These are phyloP conservation scores for Pristionchus arcanus DNA, from an alignment of 2,888 invertebrate species.

Conservation along the genomic window DNA sequence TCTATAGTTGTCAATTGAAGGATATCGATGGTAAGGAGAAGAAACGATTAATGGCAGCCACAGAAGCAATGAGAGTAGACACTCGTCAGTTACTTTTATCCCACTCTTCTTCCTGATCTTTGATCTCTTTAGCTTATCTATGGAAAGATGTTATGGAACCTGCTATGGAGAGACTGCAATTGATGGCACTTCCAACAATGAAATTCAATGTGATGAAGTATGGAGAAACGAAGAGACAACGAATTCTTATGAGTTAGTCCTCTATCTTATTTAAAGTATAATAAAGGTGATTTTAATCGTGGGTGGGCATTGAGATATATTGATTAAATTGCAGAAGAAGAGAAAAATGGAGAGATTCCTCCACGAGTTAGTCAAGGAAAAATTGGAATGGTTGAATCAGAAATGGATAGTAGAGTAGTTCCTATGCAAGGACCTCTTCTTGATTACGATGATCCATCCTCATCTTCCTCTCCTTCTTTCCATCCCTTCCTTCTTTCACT, in stretches of 20 bases:
- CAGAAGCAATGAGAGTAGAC: slow-evolving; percentile 22
- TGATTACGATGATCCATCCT: slow-evolving; percentile 4
- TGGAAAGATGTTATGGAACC: slow-evolving; percentile 39
- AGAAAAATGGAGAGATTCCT: not conserved
- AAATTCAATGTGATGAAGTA: slow-evolving; percentile 27
- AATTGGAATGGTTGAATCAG: not conserved
- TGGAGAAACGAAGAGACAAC: slow-evolving; percentile 26
- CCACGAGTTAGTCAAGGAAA: not conserved
- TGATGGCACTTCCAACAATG: not conserved
- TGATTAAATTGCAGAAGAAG: slow-evolving; percentile 11
- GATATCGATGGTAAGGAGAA: not conserved
- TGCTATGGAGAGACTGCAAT: not conserved
- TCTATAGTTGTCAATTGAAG: not conserved
- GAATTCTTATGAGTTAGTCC: slow-evolving; percentile 15
- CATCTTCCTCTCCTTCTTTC: not conserved
- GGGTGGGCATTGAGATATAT: not conserved
- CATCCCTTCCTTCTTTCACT: not conserved
- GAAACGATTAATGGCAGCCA: not conserved
- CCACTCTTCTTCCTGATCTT: not conserved
- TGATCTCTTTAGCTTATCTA: slow-evolving; percentile 5
- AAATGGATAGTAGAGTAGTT: not conserved
- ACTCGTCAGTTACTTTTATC: slow-evolving; percentile 1
- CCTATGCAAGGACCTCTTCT: slow-evolving; percentile 11
- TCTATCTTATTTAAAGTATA: not conserved
- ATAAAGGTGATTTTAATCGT: not conserved